Conservation (phyloP, 2,888 invertebrate species). For the Heliconius cydno region DNA sequence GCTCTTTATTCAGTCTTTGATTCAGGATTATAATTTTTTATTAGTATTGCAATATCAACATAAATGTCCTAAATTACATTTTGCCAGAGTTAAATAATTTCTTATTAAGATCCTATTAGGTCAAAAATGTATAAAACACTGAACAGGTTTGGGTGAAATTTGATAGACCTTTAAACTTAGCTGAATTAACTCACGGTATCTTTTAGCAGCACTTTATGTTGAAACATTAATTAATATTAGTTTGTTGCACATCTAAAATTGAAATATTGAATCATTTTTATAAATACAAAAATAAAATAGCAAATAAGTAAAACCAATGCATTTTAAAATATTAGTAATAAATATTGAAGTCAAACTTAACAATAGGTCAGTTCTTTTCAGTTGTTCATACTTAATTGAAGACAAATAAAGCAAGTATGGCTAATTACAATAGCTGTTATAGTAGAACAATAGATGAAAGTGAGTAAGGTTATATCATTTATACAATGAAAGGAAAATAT, state of each 20-base stretch:
- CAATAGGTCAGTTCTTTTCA: neutral
- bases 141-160: neutral
- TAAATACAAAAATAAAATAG: neutral
- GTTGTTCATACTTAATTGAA: constrained; percentile 9
- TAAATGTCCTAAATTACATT: too few relatives aligned
- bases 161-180: neutral
- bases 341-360: neutral
- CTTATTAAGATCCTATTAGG: neutral
- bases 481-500: constrained; percentile 10
- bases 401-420: neutral
- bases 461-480: constrained; percentile 12
- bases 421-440: constrained; percentile 9
- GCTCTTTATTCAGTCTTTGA: neutral
- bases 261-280: too few relatives aligned
- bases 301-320: neutral
- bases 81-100: too few relatives aligned
- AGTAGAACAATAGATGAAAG: constrained; percentile 26
- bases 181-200: neutral
- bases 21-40: too few relatives aligned
- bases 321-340: neutral
- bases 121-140: neutral
- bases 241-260: too few relatives aligned
- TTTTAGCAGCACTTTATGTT: neutral
- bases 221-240: neutral
- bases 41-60: too few relatives aligned